phyloP scores from a whole-genome alignment of 2,113 vertebrate genomes.

The Turnix velox region DNA sequence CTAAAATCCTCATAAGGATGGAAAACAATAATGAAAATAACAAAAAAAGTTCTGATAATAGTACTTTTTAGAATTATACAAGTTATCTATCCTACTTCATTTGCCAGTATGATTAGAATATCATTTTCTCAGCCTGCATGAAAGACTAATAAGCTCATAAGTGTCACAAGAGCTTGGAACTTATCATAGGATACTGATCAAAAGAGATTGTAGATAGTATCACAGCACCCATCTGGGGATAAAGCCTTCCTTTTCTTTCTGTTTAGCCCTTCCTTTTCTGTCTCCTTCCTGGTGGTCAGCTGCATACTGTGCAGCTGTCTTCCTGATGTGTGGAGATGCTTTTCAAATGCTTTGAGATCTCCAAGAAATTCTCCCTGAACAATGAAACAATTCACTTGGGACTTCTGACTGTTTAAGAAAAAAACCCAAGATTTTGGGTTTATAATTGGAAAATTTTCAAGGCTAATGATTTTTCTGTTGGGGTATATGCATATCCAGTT shows the following conservation, averaged over 20 bases:
- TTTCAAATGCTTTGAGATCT: background rate
- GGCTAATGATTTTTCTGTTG: background rate
- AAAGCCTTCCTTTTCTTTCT: background rate
- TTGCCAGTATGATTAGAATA: background rate
- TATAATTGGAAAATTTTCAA: background rate
- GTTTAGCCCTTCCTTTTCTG: background rate
- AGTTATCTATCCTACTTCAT: background rate
- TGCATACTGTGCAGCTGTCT: background rate
- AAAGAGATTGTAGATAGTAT: background rate
- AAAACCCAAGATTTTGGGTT: background rate
- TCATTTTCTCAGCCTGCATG: background rate
- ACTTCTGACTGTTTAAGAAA: background rate
- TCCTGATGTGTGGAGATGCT: background rate
- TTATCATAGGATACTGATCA: background rate
- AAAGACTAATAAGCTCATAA: background rate
- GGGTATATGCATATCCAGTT: background rate
- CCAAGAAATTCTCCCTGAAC: background rate
- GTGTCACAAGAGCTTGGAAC: background rate
- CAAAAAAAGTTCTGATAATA: background rate
- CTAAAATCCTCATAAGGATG: background rate
- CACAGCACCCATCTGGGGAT: background rate
- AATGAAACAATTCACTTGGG: background rate
- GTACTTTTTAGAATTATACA: background rate
- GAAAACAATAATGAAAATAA: background rate
- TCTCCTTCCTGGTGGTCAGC: background rate